A percentile compares a stretch with the other conserved stretches of the same genome.
These are phyloP conservation scores for Lamprologus ornatipinnis DNA, from an alignment of 2,113 vertebrate genomes.

Conservation along the genomic window DNA sequence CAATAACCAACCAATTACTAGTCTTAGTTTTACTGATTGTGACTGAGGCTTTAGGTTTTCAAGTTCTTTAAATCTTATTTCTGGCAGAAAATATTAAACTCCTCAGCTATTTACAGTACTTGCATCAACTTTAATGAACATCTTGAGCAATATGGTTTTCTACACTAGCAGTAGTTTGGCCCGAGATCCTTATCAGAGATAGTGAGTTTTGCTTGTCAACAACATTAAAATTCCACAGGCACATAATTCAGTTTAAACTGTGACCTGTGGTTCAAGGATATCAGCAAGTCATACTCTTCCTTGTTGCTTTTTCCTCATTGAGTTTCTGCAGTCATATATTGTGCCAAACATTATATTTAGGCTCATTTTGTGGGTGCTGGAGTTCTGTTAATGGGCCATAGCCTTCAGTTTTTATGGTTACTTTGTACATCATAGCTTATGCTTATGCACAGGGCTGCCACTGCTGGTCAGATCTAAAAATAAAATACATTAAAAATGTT, in stretches of 20 bases:
- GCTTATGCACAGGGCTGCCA: neutral
- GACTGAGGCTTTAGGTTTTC: neutral
- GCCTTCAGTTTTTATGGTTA: neutral
- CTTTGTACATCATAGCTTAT: neutral
- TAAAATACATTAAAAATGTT: neutral
- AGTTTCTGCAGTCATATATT: neutral
- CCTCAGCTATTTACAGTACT: neutral
- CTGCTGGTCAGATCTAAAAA: neutral
- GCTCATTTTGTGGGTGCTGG: neutral
- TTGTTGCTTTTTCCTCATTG: neutral
- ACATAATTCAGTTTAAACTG: slow-evolving; percentile 13
- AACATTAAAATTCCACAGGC: neutral
- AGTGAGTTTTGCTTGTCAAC: neutral
- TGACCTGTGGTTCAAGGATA: slow-evolving; percentile 36
- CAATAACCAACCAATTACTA: neutral
- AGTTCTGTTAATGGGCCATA: neutral
- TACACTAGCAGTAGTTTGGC: neutral
- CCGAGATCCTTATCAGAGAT: neutral
- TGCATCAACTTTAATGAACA: neutral
- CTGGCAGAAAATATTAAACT: neutral
- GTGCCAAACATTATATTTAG: neutral
- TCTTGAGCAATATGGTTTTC: neutral
- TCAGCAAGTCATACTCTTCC: slow-evolving; percentile 2
- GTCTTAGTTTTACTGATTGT: neutral
- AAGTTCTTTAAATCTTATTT: neutral